Evolutionary conservation across 2,797 vertebrate genomes (phyloP), one percentile per base, ranked within the genome.

Genomic region (Sitta carolinensis): DNA sequence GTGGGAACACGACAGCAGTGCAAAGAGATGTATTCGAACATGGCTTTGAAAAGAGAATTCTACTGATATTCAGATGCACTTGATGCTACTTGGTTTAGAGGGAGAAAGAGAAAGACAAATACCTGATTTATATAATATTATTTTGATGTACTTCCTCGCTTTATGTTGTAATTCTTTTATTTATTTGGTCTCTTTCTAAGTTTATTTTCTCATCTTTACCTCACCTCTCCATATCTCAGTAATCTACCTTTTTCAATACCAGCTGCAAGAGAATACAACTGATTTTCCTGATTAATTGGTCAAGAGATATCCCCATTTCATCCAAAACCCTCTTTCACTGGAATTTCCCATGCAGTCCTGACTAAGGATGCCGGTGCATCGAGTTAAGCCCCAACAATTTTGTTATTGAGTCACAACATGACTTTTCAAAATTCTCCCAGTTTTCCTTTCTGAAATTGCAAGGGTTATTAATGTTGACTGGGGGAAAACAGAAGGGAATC

Each of bases 111-210:
- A 79, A 86, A 89, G 11, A 42, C 2, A 59, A 94, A 54, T 18
- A 43, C 2, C 21, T 76, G 52, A 63, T 72, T 80, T 62, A 34
- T 74, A 11, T 73, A 10, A 26, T 15, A 18, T 75, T 22, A 38
- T 94, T 93, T 89, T 93, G 25, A 90, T 10, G 36, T 68, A 70
- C 26, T 25, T 70, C n/a, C 83, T 95, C 61, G 69, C 61, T 95
- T 95, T 81, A 32, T 61, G 55, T 69, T 68, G 38, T 69, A 82
- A 61, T 67, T 70, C 30, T 68, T 57, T 34, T 82, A 10, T 16
- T 38, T 43, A 48, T 29, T 58, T 80, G 6, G 30, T 42, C 15
- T 58, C 19, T 68, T 58, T 67, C 42, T 1, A 23, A 47, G 14
- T 11, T 40, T 18, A 6, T 52, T 72, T 47, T 47, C 45, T 64